A percentile compares a stretch with the other conserved stretches of the same genome.
phyloP scores from a whole-genome alignment of 2,113 vertebrate species.

The Sinocyclocheilus rhinocerous region DNA sequence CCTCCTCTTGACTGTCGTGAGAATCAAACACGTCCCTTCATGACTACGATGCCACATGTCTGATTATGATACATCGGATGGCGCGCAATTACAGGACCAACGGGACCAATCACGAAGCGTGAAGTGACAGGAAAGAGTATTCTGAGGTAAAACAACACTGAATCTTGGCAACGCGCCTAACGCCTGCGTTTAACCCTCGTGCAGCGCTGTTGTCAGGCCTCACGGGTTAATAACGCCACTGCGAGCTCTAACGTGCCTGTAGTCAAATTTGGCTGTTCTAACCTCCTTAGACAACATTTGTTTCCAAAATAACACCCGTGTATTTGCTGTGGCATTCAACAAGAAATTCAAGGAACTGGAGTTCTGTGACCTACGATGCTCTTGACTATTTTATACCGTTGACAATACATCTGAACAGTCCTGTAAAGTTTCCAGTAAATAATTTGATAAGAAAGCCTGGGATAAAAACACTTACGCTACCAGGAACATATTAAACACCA shows the following conservation, averaged over 20 bases:
- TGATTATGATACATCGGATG: slow-evolving; percentile 1
- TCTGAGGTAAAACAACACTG: neutral
- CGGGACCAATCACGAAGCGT: neutral
- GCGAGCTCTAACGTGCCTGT: slow-evolving; percentile 18
- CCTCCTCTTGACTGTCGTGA: neutral
- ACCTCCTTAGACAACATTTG: neutral
- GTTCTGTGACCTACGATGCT: slow-evolving; percentile 12
- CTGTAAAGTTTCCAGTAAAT: slow-evolving; percentile 11
- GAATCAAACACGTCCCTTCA: neutral
- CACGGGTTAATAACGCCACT: neutral
- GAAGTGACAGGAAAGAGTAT: neutral
- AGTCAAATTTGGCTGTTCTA: slow-evolving; percentile 18
- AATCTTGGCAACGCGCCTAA: slow-evolving; percentile 21
- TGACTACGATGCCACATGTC: slow-evolving; percentile 11
- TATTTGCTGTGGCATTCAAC: neutral
- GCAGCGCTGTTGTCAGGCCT: slow-evolving; percentile 1
- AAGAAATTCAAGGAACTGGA: neutral
- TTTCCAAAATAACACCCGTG: slow-evolving; percentile 3
- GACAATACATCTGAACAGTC: slow-evolving; percentile 21
- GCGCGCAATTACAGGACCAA: neutral
- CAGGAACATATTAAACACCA: neutral
- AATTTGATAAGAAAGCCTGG: slow-evolving; percentile 28
- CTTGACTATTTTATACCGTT: slow-evolving; percentile 20
- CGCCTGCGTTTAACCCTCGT: slow-evolving; percentile 2
- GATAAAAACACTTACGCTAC: neutral